Evolutionary conservation across 2,113 vertebrate species (phyloP), one percentile per base, ranked within the genome.

Genomic region (Acanthisitta chloris): DNA sequence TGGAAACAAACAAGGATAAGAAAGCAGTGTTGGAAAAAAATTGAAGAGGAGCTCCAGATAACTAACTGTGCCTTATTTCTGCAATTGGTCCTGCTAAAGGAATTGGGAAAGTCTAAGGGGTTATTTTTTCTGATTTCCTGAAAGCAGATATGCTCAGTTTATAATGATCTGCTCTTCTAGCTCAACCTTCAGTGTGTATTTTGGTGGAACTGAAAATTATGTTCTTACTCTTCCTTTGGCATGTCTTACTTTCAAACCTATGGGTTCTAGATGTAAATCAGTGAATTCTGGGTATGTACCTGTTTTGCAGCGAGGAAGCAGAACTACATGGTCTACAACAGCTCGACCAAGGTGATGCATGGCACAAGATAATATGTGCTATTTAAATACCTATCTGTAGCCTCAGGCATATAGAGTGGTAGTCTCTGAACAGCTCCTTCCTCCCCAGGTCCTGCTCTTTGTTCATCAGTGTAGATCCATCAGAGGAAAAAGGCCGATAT

Each of bases 281-380:
- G 4, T 17, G 24, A 31, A 34, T 26, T 62, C 71, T 70, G 62
- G 14, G 7, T 17, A 24, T 31, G 5, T 17, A 31, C 2, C 18
- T 66, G 5, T 4, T 61, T 70, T 90, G 46, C 17, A 2, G 4
- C 6, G 25, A 5, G 17, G 31, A 83, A 86, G 4, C 25, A 88
- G 54, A 70, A 38, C 12, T 4, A 0, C 0, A 0, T 88, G 14
- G 16, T 46, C 69, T 73, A 25, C 17, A 54, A 4, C 14, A 78
- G 15, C 42, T 67, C 10, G 3, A 55, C 23, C 38, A 79, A 94
- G 14, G 29, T 74, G 15, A n/a, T 77, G 15, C 8, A 33, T 31
- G 25, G 14, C 14, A 5, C 13, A 15, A 66, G 46, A 49, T 54
- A 18, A 12, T 58, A 79, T 29, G 10, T 88, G 14, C 14, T 67